Base-by-base conservation (phyloP, 2,888 invertebrate species). In the Thera obeliscata region DNA sequence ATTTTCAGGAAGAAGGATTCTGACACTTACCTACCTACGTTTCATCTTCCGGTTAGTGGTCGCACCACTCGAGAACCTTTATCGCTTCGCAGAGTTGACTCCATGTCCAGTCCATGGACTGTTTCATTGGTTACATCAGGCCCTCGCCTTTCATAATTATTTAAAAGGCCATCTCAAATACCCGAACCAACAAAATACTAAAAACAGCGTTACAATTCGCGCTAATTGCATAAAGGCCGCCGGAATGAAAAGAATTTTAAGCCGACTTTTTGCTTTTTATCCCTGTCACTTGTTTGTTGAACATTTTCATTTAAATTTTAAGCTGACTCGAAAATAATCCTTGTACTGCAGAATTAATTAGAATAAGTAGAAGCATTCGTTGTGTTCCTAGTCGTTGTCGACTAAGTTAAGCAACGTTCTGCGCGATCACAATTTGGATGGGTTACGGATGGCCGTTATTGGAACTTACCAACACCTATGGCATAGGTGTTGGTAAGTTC, bases 211-310 rank as follows among this genome's bases (percentile, higher is more conserved):
- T 69, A 74, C 76, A 76, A 76, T 75, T 71, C 70, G 60, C 63
- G 61, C 72, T 75, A 75, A 76, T 75, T 73, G 74, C 70, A 70
- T 74, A 72, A 74, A 66, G 68, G 48, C 64, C 60, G 67, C 12
- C 64, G 61, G 71, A 62, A 60, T 50, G 64, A 66, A 65, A 69
- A 66, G 61, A 70, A 70, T 69, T 68, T 74, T 75, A 68, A 60
- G 74, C 72, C 60, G 71, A 73, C 73, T 74, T 70, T 74, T 69
- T 66, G 59, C 12, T 65, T 64, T 64, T 71, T 74, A 71, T 70
- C 71, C 62, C 67, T 71, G 65, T 69, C 65, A 43, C 66, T 68
- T 72, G 72, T 70, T 74, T 75, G 68, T 57, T 57, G 57, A 67
- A 62, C 49, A 71, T 72, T 72, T 67, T 72, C 66, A 71, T 69